A percentile compares a stretch with the other conserved stretches of the same genome.
These are phyloP conservation scores for Calliphora vomitoria DNA, from an alignment of 2,888 invertebrate genomes.

Conservation along the genomic window DNA sequence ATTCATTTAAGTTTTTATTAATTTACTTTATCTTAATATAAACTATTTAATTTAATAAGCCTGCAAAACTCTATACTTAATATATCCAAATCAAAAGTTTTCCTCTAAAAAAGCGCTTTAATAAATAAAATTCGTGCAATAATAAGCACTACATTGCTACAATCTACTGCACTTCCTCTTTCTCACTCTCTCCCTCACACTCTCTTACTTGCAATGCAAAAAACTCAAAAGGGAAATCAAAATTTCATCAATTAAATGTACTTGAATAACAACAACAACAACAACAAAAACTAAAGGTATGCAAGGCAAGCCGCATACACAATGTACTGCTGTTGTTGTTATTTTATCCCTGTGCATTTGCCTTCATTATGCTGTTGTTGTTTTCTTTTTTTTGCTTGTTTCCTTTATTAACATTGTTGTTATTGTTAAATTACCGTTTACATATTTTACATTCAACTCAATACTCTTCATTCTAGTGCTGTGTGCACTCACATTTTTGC, in stretches of 20 bases:
- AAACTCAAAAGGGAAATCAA: constrained; percentile 57
- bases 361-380: not conserved
- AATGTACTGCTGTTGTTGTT: not conserved
- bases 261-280: constrained; percentile 49
- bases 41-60: no score
- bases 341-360: not conserved
- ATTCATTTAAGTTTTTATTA: no score
- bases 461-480: constrained; percentile 33
- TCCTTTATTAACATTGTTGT: constrained; percentile 47
- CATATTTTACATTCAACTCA: constrained; percentile 38
- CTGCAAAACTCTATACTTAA: no score
- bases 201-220: not conserved
- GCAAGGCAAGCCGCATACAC: not conserved
- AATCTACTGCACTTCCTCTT: not conserved
- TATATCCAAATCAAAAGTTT: no score
- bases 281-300: constrained; percentile 12
- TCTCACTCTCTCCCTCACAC: not conserved
- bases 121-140: not conserved
- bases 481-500: not conserved
- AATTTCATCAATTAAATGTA: constrained; percentile 70
- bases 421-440: constrained; percentile 58
- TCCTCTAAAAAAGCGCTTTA: not conserved
- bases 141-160: not conserved
- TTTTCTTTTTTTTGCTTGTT: not conserved
- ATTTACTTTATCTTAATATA: no score